Evolutionary conservation across 2,113 vertebrate species (phyloP).

Genomic region (Myanophis thanlyinensis): DNA sequence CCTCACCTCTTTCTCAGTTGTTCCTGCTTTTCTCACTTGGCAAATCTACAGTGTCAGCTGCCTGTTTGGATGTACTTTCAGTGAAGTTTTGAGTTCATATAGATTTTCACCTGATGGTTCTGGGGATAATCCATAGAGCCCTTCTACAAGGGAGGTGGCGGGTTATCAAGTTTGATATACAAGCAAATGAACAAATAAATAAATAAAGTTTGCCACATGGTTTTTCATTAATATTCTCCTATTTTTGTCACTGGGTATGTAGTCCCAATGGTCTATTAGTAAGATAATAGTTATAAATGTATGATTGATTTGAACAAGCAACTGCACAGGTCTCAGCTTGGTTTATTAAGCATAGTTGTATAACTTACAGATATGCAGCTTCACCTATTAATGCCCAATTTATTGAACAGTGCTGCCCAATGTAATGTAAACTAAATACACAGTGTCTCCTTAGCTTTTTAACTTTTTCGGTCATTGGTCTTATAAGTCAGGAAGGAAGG

Average conservation of each 20-base stretch:
- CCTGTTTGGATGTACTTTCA: background rate
- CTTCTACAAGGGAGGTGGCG: background rate
- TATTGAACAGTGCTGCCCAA: conserved; percentile 5
- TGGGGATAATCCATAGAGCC: background rate
- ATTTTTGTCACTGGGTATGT: background rate
- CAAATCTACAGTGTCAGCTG: background rate
- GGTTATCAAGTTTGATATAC: background rate
- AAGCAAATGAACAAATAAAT: background rate
- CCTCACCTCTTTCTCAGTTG: background rate
- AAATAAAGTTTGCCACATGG: background rate
- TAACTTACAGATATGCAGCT: background rate
- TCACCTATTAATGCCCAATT: background rate
- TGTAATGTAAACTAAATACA: conserved; percentile 42
- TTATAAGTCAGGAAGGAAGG: conserved; percentile 85
- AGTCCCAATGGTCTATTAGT: background rate
- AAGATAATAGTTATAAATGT: background rate
- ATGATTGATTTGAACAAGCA: background rate
- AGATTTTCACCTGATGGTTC: background rate
- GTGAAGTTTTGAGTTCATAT: background rate
- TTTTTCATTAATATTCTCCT: background rate
- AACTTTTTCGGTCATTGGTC: conserved; percentile 60
- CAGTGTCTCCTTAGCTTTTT: conserved; percentile 40
- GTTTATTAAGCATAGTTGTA: background rate
- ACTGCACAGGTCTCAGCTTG: background rate
- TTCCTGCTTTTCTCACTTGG: background rate